Percentiles rank a stretch among this genome's conserved stretches.
Evolutionary conservation across 2,888 invertebrate genomes (phyloP).

Genomic region (Drosophila multiciliata): DNA sequence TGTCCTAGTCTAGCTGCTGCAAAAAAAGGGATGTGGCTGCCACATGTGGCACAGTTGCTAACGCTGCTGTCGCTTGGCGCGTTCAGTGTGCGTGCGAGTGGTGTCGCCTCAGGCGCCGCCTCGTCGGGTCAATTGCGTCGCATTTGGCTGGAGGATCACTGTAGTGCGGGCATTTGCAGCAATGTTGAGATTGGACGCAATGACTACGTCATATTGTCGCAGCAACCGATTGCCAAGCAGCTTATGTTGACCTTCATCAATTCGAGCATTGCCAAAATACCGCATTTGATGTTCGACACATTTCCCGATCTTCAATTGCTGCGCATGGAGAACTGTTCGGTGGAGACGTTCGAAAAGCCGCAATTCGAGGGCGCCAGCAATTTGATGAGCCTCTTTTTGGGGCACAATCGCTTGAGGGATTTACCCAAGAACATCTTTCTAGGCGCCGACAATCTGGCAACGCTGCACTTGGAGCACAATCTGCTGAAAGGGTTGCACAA

Average conservation of each 20-base stretch:
- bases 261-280: conserved; percentile 83
- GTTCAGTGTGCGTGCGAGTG: conserved; percentile 6
- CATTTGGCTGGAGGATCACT: conserved; percentile 84
- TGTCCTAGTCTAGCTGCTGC: neutral
- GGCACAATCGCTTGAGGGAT: conserved; percentile 78
- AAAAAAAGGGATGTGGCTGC: conserved; percentile 35
- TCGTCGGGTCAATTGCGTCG: conserved; percentile 79
- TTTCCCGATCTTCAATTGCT: conserved; percentile 83
- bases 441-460: conserved; percentile 83
- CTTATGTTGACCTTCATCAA: conserved; percentile 82
- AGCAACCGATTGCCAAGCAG: conserved; percentile 77
- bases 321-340: conserved; percentile 83
- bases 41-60: conserved; percentile 24
- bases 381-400: conserved; percentile 80
- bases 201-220: conserved; percentile 83
- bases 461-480: conserved; percentile 75
- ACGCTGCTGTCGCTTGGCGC: conserved; percentile 25
- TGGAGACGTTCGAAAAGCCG: conserved; percentile 82
- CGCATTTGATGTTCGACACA: conserved; percentile 83
- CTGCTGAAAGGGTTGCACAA: conserved; percentile 75
- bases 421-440: conserved; percentile 83
- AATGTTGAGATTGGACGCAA: conserved; percentile 80
- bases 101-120: neutral
- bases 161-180: conserved; percentile 77
- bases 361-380: conserved; percentile 84